These are phyloP conservation scores for Nasonia oneida DNA, from an alignment of 2,888 invertebrate genomes.

Conservation along the genomic window DNA sequence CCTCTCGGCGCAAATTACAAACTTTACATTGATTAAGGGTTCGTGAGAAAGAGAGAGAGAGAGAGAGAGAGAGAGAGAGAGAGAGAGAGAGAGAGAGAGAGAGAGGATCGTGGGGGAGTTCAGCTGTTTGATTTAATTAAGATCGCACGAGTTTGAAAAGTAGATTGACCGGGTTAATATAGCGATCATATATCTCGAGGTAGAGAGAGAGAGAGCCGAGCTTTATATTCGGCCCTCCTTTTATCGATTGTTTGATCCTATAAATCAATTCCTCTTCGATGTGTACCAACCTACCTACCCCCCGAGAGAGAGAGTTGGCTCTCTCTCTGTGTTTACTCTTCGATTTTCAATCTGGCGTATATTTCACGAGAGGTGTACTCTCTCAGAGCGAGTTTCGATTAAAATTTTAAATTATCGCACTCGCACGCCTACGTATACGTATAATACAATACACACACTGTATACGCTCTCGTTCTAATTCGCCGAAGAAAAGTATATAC, in stretches of 20 bases:
- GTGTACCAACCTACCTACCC: not conserved
- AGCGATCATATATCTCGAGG: slow-evolving; percentile 58
- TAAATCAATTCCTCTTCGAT: slow-evolving; percentile 53
- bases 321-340: slow-evolving; percentile 31
- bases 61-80: too few relatives aligned
- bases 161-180: slow-evolving; percentile 60
- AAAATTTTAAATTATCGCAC: slow-evolving; percentile 16
- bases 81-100: too few relatives aligned
- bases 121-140: slow-evolving; percentile 61
- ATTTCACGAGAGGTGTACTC: not conserved
- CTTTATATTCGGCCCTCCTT: slow-evolving; percentile 6
- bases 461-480: too few relatives aligned
- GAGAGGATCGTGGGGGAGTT: not conserved
- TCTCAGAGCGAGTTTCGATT: not conserved
- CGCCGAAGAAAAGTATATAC: too few relatives aligned
- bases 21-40: slow-evolving; percentile 61
- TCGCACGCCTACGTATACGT: not conserved
- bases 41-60: not conserved
- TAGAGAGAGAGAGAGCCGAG: not conserved
- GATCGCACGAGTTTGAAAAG: slow-evolving; percentile 62
- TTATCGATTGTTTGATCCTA: slow-evolving; percentile 56
- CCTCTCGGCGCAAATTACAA: slow-evolving; percentile 57
- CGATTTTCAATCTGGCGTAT: slow-evolving; percentile 30
- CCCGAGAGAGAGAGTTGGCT: too few relatives aligned
- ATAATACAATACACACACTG: too few relatives aligned